Evolutionary conservation across 2,113 vertebrate genomes (phyloP).

Genomic region (Syngnathoides biaculeatus): DNA sequence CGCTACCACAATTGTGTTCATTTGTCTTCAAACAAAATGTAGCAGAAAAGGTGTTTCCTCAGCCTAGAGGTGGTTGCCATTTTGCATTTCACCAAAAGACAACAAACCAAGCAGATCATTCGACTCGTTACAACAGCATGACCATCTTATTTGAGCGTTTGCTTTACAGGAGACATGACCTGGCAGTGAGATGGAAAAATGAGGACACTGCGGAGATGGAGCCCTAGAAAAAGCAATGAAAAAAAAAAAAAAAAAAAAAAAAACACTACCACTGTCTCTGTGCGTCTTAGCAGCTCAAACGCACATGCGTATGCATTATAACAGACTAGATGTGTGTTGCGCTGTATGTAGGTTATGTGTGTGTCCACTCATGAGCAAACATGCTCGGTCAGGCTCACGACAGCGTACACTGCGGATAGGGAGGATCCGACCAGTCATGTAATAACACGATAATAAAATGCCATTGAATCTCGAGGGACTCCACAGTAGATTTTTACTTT

Average conservation of each 20-base stretch:
- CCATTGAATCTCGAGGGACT: background rate
- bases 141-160: background rate
- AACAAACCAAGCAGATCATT: background rate
- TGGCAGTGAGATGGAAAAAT: slow-evolving; percentile 58
- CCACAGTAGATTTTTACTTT: background rate
- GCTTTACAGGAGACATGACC: slow-evolving; percentile 24
- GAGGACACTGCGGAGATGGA: slow-evolving; percentile 63
- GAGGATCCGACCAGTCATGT: background rate
- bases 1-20: background rate
- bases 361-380: slow-evolving; percentile 29
- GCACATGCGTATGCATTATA: slow-evolving; percentile 19
- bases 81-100: background rate
- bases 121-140: background rate
- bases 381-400: slow-evolving; percentile 44
- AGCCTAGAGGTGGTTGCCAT: background rate
- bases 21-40: background rate
- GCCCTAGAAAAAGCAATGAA: slow-evolving; percentile 47
- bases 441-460: background rate
- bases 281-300: slow-evolving; percentile 55
- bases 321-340: slow-evolving; percentile 2
- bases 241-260: slow-evolving; percentile 22
- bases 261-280: slow-evolving; percentile 12
- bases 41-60: background rate
- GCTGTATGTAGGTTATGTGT: slow-evolving; percentile 50
- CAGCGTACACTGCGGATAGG: background rate